Conservation (phyloP, 2,797 vertebrate species). For the Gymnocypris eckloni region DNA sequence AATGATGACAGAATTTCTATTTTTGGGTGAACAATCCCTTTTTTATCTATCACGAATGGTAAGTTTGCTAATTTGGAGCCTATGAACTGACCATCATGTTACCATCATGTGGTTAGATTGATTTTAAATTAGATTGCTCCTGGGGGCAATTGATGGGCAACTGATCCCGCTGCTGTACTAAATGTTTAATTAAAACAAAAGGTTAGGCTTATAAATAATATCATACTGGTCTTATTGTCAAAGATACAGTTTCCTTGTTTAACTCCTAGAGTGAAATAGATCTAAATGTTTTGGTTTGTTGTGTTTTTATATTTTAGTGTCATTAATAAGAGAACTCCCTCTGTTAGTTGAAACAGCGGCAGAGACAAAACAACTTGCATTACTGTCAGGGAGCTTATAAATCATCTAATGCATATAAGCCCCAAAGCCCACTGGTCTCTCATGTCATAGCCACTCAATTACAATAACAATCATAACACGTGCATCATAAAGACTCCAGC, state of each 20-base stretch:
- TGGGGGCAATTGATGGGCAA: neutral
- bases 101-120: neutral
- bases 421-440: neutral
- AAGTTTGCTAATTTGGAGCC: neutral
- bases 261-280: neutral
- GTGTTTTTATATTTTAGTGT: constrained; percentile 1
- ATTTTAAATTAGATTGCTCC: neutral
- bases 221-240: neutral
- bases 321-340: neutral
- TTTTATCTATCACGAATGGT: neutral
- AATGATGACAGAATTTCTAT: too few species aligned
- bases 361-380: constrained; percentile 19
- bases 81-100: neutral
- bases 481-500: neutral
- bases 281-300: neutral
- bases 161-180: neutral
- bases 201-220: neutral
- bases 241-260: neutral
- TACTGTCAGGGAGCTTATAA: constrained; percentile 23
- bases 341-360: neutral
- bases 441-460: constrained; percentile 2
- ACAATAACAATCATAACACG: neutral
- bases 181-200: neutral
- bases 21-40: too few species aligned
- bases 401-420: constrained; percentile 16